phyloP scores from a whole-genome alignment of 2,888 invertebrate species.

The Drosophila paranaensis region DNA sequence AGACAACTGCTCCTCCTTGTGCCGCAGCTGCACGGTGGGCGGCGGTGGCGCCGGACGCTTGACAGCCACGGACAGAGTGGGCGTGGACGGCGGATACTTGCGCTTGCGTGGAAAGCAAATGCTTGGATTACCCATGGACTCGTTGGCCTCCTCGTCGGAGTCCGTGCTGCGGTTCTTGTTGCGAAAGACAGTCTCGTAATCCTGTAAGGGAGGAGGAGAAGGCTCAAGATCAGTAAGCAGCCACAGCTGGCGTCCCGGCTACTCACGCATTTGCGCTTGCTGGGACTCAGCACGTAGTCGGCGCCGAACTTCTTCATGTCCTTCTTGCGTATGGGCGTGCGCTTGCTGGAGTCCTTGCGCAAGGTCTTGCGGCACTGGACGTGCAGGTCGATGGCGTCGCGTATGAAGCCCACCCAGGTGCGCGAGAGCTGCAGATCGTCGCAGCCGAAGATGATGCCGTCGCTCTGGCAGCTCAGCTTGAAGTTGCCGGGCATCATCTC shows the following conservation, averaged over 20 bases:
- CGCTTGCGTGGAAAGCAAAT: slow-evolving; percentile 78
- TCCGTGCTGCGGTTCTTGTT: slow-evolving; percentile 80
- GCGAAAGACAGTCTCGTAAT: slow-evolving; percentile 83
- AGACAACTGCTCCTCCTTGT: not conserved
- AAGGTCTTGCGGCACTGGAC: slow-evolving; percentile 87
- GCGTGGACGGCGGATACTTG: slow-evolving; percentile 36
- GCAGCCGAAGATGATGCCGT: slow-evolving; percentile 87
- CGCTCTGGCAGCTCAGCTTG: slow-evolving; percentile 87
- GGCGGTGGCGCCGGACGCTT: slow-evolving; percentile 68
- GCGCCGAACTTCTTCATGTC: slow-evolving; percentile 86
- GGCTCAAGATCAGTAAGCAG: not conserved
- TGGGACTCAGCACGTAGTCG: slow-evolving; percentile 86
- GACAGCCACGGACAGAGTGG: not conserved
- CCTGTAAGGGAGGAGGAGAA: slow-evolving; percentile 57
- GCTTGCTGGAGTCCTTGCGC: slow-evolving; percentile 88
- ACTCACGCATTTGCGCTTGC: slow-evolving; percentile 85
- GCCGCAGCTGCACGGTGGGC: slow-evolving; percentile 55
- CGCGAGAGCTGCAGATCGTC: slow-evolving; percentile 86
- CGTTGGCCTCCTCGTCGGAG: slow-evolving; percentile 79
- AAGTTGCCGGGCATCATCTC: slow-evolving; percentile 87
- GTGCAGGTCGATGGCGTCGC: slow-evolving; percentile 86
- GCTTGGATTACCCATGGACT: slow-evolving; percentile 20
- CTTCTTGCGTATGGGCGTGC: slow-evolving; percentile 87
- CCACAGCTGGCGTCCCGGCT: slow-evolving; percentile 39
- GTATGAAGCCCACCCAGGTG: slow-evolving; percentile 87